Evolutionary conservation across 2,888 invertebrate species (phyloP).

Genomic region (Anoncus sp.): DNA sequence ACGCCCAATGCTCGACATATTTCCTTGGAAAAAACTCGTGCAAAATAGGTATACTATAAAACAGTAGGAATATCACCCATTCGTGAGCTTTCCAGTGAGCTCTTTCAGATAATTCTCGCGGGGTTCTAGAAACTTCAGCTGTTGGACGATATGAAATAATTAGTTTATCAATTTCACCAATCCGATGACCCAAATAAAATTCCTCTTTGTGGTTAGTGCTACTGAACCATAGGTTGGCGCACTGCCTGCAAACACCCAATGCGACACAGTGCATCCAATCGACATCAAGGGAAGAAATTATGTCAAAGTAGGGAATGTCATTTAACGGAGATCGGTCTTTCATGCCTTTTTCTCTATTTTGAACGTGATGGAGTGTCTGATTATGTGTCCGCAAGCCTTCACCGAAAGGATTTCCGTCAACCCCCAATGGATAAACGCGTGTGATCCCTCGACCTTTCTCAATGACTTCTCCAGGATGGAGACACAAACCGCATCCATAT

Average conservation of each 20-base stretch:
- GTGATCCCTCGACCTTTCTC: constrained; percentile 38
- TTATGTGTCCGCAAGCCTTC: constrained; percentile 45
- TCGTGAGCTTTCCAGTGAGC: constrained; percentile 55
- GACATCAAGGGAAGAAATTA: constrained; percentile 42
- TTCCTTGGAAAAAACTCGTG: constrained; percentile 22
- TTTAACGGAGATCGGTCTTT: constrained; percentile 39
- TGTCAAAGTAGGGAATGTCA: constrained; percentile 55
- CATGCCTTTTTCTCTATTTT: constrained; percentile 37
- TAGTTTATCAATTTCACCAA: constrained; percentile 23
- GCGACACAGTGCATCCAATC: constrained; percentile 61
- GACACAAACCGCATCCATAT: constrained; percentile 53
- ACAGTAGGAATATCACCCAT: constrained; percentile 45
- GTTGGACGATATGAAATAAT: constrained; percentile 32
- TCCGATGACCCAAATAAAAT: constrained; percentile 56
- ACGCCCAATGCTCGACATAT: constrained; percentile 28
- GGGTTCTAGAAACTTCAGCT: constrained; percentile 51
- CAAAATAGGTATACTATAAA: constrained; percentile 51
- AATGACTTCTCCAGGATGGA: constrained; percentile 46
- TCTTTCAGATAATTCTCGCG: constrained; percentile 39
- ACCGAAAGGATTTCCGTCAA: constrained; percentile 39
- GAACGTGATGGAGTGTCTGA: constrained; percentile 36
- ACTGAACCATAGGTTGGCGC: constrained; percentile 59
- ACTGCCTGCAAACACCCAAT: constrained; percentile 59
- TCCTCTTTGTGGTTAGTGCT: constrained; percentile 24
- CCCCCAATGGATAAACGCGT: constrained; percentile 45